phyloP scores from a whole-genome alignment of 2,113 vertebrate genomes.

The Hemichromis elongatus region DNA sequence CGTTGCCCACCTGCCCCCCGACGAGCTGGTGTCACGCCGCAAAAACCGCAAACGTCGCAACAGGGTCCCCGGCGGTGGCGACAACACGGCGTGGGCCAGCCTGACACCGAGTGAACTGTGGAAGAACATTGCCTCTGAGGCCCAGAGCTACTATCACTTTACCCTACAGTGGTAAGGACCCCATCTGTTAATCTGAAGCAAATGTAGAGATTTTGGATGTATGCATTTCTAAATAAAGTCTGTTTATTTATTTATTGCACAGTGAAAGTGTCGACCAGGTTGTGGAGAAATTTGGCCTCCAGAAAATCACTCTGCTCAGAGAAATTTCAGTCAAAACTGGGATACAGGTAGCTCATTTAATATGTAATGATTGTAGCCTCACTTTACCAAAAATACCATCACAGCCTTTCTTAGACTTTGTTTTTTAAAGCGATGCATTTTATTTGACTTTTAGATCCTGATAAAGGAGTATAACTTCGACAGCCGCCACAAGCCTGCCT shows the following conservation, averaged over 20 bases:
- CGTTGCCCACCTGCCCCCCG: constrained; percentile 87
- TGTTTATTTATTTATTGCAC: background rate
- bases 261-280: constrained; percentile 95
- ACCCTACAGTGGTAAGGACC: constrained; percentile 81
- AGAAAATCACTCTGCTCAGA: constrained; percentile 91
- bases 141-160: constrained; percentile 89
- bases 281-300: constrained; percentile 87
- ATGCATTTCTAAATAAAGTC: background rate
- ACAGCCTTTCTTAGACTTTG: background rate
- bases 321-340: constrained; percentile 95
- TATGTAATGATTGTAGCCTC: background rate
- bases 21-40: constrained; percentile 93
- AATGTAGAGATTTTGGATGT: background rate
- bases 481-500: constrained; percentile 92
- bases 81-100: constrained; percentile 94
- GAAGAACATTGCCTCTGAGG: constrained; percentile 90
- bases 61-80: constrained; percentile 82
- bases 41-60: constrained; percentile 91
- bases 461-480: constrained; percentile 97
- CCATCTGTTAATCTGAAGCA: background rate
- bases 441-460: constrained; percentile 76
- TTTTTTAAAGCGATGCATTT: background rate
- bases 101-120: constrained; percentile 92
- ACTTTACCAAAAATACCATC: background rate
- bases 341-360: constrained; percentile 80